Conservation (phyloP, 2,888 invertebrate species). For the Suillia variegata region DNA sequence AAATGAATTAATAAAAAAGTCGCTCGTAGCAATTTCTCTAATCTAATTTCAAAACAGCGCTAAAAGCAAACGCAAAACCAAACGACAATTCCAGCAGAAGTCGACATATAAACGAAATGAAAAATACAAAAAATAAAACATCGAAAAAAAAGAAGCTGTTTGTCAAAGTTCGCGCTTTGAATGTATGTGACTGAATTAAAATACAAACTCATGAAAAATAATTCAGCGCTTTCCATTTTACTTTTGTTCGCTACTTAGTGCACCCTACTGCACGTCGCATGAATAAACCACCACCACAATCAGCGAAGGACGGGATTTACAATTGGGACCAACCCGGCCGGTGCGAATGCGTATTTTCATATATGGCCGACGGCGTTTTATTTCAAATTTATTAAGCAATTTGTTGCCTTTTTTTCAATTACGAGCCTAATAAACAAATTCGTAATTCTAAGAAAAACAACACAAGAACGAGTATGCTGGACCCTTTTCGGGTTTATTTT, state of each 20-base stretch:
- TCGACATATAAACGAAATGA: neutral
- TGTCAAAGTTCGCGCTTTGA: neutral
- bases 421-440: neutral
- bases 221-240: slow-evolving; percentile 25
- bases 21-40: slow-evolving; percentile 53
- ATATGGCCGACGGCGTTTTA: slow-evolving; percentile 39
- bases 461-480: no score
- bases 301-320: no score
- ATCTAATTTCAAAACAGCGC: slow-evolving; percentile 48
- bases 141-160: neutral
- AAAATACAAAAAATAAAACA: slow-evolving; percentile 35
- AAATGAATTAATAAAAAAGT: slow-evolving; percentile 33
- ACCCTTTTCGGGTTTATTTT: no score
- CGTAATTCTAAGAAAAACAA: no score
- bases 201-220: slow-evolving; percentile 51
- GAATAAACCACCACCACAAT: no score
- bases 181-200: slow-evolving; percentile 47
- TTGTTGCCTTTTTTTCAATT: neutral
- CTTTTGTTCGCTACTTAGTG: neutral
- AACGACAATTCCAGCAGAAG: slow-evolving; percentile 16
- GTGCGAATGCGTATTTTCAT: slow-evolving; percentile 24
- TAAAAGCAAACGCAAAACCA: neutral
- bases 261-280: neutral
- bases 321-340: neutral
- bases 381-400: slow-evolving; percentile 26